Base-by-base conservation (phyloP, 2,797 vertebrate genomes). In the Phoxinus dragarum region DNA sequence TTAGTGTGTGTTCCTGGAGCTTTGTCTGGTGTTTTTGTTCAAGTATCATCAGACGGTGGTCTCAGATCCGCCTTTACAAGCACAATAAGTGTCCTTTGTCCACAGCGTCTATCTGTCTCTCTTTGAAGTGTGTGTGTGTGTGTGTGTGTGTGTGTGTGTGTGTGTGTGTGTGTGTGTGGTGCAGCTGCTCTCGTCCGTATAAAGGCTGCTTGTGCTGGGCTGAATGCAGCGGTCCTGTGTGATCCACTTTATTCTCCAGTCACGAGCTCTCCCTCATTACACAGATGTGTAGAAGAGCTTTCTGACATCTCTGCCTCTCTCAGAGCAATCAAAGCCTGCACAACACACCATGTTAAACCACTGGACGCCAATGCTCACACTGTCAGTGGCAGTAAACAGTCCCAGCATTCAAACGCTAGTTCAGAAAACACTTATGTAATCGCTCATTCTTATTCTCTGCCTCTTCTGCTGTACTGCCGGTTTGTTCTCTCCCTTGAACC, bases 211-310 rank as follows among this genome's bases (percentile, higher is more conserved):
- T 81, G 52, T 87, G 44, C 23, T 74, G 69, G 31, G 1, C 14
- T 81, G 75, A 69, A 75, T 38, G 31, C n/a, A n/a, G 59, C 14
- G 54, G 21, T 47, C 52, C 38, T 42, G 31, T 27, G 34, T 27
- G 34, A 72, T 85, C 77, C 78, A 47, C 80, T 88, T 79, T 56
- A 87, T 72, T 87, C 74, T 54, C 77, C 12, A 16, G 27, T 82
- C 86, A 82, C 78, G 49, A 78, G 80, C 21, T 75, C 61, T n/a
- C 23, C 14, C 5, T 73, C 47, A 78, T 80, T 61, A 84, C 66
- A 31, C 27, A 34, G 5, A 61, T 64, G 12, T 80, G 61, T 49
- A 6, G 47, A 42, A 47, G 61, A 31, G 74, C 34, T 54, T 56
- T 74, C 72, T 76, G 74, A 36, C 49, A 0, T 8, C 12, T 54